Base-by-base conservation (phyloP, 2,113 vertebrate species). In the Aspidoscelis tigris region DNA sequence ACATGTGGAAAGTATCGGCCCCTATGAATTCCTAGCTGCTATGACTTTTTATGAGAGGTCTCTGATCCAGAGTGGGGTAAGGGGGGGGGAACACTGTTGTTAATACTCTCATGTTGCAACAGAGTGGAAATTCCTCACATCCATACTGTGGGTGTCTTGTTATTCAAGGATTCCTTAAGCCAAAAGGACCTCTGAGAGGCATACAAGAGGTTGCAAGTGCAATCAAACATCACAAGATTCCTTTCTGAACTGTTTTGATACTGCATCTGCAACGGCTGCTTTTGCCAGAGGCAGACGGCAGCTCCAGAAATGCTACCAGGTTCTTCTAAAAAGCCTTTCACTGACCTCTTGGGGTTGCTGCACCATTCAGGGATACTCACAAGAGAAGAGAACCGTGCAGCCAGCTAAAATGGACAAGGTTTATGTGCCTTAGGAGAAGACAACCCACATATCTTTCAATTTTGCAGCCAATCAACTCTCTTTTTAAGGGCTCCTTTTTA, bases 291-390 rank as follows among this genome's bases (percentile, higher is more conserved):
- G 79, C 72, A 53, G 61, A 14, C 86, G 18, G 3, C 18, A 16
- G 58, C 12, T 61, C 84, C 64, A 81, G 82, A 66, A 16, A 86
- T 95, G 80, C 93, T 92, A 92, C 90, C 93, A 87, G 53, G 83
- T 89, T 88, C 93, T 88, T 72, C 70, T 88, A 76, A 88, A 75
- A 89, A 92, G 91, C 90, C 90, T 94, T 96, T 96, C 93, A 91
- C 87, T 82, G 24, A 74, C 79, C 76, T 93, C 94, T 93, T 94
- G 93, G 90, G 91, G 91, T 93, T 92, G 91, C 78, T 81, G 84
- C 87, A 94, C 88, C 91, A 94, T 96, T 96, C 96, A 97, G 96
- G 96, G 96, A 96, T 94, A 89, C 87, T 12, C 92, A 93, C 89
- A 44, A 79, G 83, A 90, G 88, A 92, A 91, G 89, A 90, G 81